Evolutionary conservation across 2,888 invertebrate genomes (phyloP).

Genomic region (Drosophila subquinaria): DNA sequence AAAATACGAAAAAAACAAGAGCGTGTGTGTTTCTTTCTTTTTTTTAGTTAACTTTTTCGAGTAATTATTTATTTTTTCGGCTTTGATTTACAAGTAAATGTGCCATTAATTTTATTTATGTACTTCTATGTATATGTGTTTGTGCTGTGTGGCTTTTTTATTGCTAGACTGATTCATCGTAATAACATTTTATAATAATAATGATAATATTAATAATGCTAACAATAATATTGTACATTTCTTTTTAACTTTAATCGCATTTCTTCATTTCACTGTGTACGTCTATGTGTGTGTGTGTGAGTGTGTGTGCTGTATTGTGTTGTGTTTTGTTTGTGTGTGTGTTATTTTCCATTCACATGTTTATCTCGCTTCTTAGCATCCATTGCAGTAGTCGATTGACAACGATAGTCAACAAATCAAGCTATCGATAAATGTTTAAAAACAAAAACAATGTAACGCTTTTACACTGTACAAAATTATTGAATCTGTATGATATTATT

Average conservation of each 20-base stretch:
- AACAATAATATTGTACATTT: constrained; percentile 33
- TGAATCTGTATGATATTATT: constrained; percentile 37
- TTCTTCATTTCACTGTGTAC: constrained; percentile 23
- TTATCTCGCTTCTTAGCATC: constrained; percentile 49
- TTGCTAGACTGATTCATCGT: constrained; percentile 27
- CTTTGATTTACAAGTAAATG: constrained; percentile 22
- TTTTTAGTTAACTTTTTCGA: constrained; percentile 37
- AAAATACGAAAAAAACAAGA: constrained; percentile 16
- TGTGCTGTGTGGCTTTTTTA: constrained; percentile 40
- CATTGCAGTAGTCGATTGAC: constrained; percentile 47
- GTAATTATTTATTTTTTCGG: constrained; percentile 30
- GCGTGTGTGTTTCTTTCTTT: constrained; percentile 37
- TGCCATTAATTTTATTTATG: neutral
- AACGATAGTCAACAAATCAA: constrained; percentile 27
- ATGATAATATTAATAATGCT: constrained; percentile 5
- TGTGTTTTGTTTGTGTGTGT: constrained; percentile 35
- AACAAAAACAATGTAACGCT: constrained; percentile 59
- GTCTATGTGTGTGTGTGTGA: constrained; percentile 24
- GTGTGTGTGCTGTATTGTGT: constrained; percentile 26
- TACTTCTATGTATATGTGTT: constrained; percentile 19
- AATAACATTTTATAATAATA: constrained; percentile 22
- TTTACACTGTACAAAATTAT: constrained; percentile 72
- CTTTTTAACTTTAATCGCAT: constrained; percentile 19
- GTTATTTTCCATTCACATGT: constrained; percentile 49
- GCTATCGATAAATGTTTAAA: constrained; percentile 9